Evolutionary conservation across 2,888 invertebrate species (phyloP).

Genomic region (Oxystoma pomonae): DNA sequence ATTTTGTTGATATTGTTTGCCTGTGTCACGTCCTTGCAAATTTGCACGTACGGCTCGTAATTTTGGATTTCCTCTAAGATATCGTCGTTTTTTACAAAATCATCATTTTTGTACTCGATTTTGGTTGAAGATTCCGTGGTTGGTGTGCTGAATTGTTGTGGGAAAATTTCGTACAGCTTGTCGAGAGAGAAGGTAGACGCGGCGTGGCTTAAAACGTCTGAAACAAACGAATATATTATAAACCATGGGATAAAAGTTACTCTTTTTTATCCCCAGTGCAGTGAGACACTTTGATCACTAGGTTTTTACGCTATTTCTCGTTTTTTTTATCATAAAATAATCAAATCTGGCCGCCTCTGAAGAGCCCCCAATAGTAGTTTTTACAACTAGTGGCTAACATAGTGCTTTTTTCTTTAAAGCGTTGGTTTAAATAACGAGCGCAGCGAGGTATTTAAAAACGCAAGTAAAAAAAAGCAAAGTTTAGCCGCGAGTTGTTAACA

Average conservation of each 20-base stretch:
- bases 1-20: constrained; percentile 58
- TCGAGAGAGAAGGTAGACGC: constrained; percentile 48
- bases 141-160: constrained; percentile 42
- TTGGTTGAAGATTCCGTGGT: constrained; percentile 13
- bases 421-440: too few relatives aligned
- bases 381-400: too few relatives aligned
- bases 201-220: constrained; percentile 48
- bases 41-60: constrained; percentile 48
- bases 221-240: constrained; percentile 4
- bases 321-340: too few relatives aligned
- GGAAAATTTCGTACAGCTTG: constrained; percentile 46
- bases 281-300: too few relatives aligned
- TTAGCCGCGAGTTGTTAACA: too few relatives aligned
- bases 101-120: background rate
- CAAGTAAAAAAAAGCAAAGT: too few relatives aligned
- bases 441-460: too few relatives aligned
- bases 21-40: constrained; percentile 56
- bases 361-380: too few relatives aligned
- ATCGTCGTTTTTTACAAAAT: constrained; percentile 28
- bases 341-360: too few relatives aligned
- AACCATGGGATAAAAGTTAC: constrained; percentile 6
- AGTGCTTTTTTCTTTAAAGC: too few relatives aligned
- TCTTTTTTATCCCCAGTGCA: too few relatives aligned
- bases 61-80: constrained; percentile 45
- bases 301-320: too few relatives aligned